These are phyloP conservation scores for Clepsis dumicolana DNA, from an alignment of 2,888 invertebrate species.

Conservation along the genomic window DNA sequence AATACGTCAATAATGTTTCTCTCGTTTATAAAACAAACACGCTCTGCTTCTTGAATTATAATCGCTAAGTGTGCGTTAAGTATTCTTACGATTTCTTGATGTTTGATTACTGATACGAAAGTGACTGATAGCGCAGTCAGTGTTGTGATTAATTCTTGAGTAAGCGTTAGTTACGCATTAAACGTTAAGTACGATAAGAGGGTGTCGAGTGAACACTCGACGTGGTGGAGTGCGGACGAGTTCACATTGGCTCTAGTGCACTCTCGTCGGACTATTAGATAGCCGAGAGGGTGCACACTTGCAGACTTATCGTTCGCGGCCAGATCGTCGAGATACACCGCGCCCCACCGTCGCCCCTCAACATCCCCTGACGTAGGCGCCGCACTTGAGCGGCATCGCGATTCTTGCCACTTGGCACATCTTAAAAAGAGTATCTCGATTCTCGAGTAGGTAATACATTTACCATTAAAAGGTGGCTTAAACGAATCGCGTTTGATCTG, in stretches of 20 bases:
- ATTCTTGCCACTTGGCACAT: conserved; percentile 67
- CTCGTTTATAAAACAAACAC: conserved; percentile 45
- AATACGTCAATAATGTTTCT: conserved; percentile 53
- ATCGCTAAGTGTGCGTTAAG: conserved; percentile 1
- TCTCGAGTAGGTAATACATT: conserved; percentile 64
- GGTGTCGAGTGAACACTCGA: conserved; percentile 49
- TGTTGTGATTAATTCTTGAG: conserved; percentile 26
- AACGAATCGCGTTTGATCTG: conserved; percentile 59
- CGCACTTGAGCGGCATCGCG: conserved; percentile 59
- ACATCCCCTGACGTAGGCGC: conserved; percentile 57
- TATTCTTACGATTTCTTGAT: conserved; percentile 7
- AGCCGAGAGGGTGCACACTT: conserved; percentile 50
- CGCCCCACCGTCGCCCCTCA: conserved; percentile 59
- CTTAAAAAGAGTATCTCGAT: conserved; percentile 64
- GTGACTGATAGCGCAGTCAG: not conserved
- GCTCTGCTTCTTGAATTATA: conserved; percentile 11
- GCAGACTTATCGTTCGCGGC: conserved; percentile 60
- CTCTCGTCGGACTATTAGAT: conserved; percentile 61
- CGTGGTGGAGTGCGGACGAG: conserved; percentile 54
- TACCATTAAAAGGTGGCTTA: conserved; percentile 61
- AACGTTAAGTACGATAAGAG: conserved; percentile 55
- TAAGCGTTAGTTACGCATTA: conserved; percentile 53
- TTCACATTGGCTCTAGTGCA: conserved; percentile 60
- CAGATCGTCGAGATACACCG: conserved; percentile 75
- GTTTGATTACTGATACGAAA: conserved; percentile 14